Base-by-base conservation (phyloP, 2,797 vertebrate species). In the Tiaroga cobitis region DNA sequence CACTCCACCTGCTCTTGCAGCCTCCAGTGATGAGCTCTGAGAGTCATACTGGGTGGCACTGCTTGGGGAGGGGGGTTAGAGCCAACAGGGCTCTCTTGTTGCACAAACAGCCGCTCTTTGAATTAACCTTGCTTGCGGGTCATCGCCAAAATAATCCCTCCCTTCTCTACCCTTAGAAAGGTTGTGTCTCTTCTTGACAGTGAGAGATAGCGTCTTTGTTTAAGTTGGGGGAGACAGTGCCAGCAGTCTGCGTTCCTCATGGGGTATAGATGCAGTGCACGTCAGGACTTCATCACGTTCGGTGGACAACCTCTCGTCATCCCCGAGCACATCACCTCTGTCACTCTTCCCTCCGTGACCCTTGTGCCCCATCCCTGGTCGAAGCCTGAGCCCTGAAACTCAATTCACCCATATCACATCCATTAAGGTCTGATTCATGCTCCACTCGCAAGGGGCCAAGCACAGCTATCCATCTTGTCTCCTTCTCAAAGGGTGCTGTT, bases 371-470 rank as follows among this genome's bases (percentile, higher is more conserved):
- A 61, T 69, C 75, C 65, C 83, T 74, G 63, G 43, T 80, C 68
- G 34, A 68, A 88, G 79, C 68, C 69, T 49, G 82, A 82, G 82
- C 80, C 63, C 85, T 56, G 84, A 90, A 90, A 90, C 86, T 88
- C 87, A 90, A 88, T 90, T 90, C 86, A 83, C 87, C 87, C 85
- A 82, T 85, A 89, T 88, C 70, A 70, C 88, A 75, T 89, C 89
- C 80, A 90, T 90, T 91, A 90, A 68, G 80, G 82, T 73, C 89
- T 91, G 91, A 92, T 90, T 92, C 90, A 91, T 92, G 88, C 77
- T 69, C 76, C 56, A 61, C 80, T 88, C 82, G 39, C 83, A 68
- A 70, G 78, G 82, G 83, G 65, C 85, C 39, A 51, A 86, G 67
- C 86, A 86, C 74, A 65, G 76, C 89, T 85, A 91, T 91, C 89